Conservation (phyloP, 2,888 invertebrate genomes). For the Thymelicus lineola region DNA sequence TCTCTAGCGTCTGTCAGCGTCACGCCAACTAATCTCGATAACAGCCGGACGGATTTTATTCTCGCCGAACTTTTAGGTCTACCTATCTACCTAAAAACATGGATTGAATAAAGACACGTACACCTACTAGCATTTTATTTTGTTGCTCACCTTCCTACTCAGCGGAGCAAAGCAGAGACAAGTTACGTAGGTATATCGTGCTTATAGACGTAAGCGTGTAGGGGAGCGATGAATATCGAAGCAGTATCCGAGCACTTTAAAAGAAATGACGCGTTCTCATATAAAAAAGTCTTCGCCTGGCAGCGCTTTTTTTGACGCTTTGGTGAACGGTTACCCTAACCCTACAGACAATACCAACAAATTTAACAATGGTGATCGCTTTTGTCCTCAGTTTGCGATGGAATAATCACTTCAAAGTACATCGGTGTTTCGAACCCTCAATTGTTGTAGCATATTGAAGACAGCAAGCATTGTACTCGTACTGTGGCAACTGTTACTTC, state of each 20-base stretch:
- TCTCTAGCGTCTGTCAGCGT: background rate
- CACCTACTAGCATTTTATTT: background rate
- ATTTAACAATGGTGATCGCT: conserved; percentile 26
- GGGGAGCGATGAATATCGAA: conserved; percentile 15
- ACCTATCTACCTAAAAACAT: background rate
- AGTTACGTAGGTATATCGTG: conserved; percentile 8
- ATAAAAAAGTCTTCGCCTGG: conserved; percentile 16
- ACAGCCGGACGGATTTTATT: background rate
- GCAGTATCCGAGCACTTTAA: conserved; percentile 12
- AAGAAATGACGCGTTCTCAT: background rate
- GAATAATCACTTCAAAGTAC: conserved; percentile 4
- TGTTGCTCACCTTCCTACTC: conserved; percentile 12
- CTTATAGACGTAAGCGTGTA: conserved; percentile 11
- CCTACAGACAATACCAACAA: conserved; percentile 28
- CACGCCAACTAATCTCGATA: background rate
- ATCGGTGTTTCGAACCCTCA: background rate
- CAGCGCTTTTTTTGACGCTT: conserved; percentile 19
- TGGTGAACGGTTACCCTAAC: conserved; percentile 17
- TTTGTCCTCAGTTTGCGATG: background rate
- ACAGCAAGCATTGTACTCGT: conserved; percentile 17
- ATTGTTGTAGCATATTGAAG: background rate
- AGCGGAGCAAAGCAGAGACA: conserved; percentile 2
- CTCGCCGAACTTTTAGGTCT: background rate
- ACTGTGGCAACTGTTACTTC: background rate
- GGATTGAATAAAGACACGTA: background rate